Percentiles rank a stretch among this genome's conserved stretches.
phyloP scores from a whole-genome alignment of 1,140 invertebrate species.

The Leguminivora glycinivorella region DNA sequence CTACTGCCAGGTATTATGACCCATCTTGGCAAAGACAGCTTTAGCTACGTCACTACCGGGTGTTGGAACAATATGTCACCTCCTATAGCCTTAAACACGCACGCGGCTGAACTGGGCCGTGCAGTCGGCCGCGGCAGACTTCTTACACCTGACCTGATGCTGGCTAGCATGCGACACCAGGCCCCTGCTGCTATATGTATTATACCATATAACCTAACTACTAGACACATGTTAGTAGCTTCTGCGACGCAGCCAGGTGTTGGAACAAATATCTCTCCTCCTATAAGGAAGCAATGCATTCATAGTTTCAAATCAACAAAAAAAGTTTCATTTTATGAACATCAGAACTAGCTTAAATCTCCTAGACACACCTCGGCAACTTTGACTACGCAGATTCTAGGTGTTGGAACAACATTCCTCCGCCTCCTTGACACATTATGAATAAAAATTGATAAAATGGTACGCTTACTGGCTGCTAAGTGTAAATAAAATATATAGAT shows the following conservation, averaged over 20 bases:
- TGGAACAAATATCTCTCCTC: slow-evolving; percentile 94
- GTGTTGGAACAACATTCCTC: slow-evolving; percentile 91
- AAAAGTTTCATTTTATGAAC: too few species aligned
- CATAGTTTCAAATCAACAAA: too few species aligned
- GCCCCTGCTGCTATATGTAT: slow-evolving; percentile 84
- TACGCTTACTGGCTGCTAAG: too few species aligned
- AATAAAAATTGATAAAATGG: too few species aligned
- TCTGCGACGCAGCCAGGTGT: slow-evolving; percentile 77
- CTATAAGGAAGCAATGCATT: slow-evolving; percentile 97
- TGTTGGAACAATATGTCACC: slow-evolving; percentile 93
- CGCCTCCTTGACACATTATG: too few species aligned
- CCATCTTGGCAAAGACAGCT: not conserved
- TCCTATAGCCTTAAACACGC: too few species aligned
- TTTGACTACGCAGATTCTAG: slow-evolving; percentile 69
- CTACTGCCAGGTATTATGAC: slow-evolving; percentile 79
- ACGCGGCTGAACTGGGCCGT: slow-evolving; percentile 99
- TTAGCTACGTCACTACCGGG: slow-evolving; percentile 69
- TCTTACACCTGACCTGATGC: slow-evolving; percentile 97
- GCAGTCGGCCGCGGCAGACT: slow-evolving; percentile 99
- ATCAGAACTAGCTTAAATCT: slow-evolving; percentile 96
- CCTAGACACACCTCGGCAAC: slow-evolving; percentile 57
- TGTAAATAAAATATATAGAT: too few species aligned
- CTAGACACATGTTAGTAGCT: not conserved
- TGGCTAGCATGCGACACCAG: slow-evolving; percentile 97
- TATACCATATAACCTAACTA: slow-evolving; percentile 15